Evolutionary conservation across 2,797 vertebrate genomes (phyloP).

Genomic region (Anguilla obscura): DNA sequence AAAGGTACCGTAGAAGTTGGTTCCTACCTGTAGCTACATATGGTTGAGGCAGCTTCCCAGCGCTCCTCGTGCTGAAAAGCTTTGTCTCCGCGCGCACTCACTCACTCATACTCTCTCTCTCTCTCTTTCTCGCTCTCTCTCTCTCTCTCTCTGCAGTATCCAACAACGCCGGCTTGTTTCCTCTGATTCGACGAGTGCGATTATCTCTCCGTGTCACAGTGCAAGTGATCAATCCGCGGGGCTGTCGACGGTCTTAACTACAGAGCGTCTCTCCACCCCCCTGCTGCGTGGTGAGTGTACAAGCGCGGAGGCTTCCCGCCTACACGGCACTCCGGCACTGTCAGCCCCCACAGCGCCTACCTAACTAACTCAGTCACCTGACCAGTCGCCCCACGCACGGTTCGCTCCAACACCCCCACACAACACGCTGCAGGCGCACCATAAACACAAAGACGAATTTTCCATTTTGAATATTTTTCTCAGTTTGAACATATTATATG

Average conservation of each 20-base stretch:
- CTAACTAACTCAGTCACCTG: constrained; percentile 24
- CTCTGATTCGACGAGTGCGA: not conserved
- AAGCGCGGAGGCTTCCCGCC: constrained; percentile 22
- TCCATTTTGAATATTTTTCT: not conserved
- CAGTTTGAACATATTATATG: not conserved
- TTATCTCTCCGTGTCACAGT: constrained; percentile 33
- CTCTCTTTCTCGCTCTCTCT: not conserved
- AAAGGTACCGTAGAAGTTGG: not conserved
- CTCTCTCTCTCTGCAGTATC: constrained; percentile 29
- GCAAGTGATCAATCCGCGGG: constrained; percentile 55
- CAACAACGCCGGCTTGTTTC: constrained; percentile 24
- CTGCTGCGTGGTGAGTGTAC: constrained; percentile 52
- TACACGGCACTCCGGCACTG: constrained; percentile 8
- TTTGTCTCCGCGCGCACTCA: constrained; percentile 61
- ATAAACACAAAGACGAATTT: not conserved
- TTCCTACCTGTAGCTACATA: constrained; percentile 71
- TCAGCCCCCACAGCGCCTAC: constrained; percentile 24
- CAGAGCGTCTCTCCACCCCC: constrained; percentile 62
- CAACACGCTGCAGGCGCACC: not conserved
- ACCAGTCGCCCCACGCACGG: constrained; percentile 20
- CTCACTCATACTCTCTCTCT: constrained; percentile 21
- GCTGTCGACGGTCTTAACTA: constrained; percentile 61
- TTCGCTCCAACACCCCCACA: not conserved
- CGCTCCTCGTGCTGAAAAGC: constrained; percentile 67
- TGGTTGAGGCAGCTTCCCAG: constrained; percentile 55